phyloP scores from a whole-genome alignment of 2,888 invertebrate genomes.

The Epinotia demarniana region DNA sequence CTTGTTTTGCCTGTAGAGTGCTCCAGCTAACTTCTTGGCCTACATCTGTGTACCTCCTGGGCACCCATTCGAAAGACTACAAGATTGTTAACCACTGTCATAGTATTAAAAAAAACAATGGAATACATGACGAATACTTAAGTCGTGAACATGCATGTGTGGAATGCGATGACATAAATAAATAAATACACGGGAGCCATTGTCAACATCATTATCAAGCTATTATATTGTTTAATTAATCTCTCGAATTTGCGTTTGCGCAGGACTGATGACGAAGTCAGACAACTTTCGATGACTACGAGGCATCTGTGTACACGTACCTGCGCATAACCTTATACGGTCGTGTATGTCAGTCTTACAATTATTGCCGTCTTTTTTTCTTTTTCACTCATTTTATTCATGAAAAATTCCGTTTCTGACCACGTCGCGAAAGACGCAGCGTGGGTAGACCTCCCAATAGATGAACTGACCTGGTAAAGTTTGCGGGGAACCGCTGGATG shows the following conservation, averaged over 20 bases:
- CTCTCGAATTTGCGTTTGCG: neutral
- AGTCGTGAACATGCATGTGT: neutral
- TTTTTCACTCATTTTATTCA: no score
- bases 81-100: no score
- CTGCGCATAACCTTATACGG: slow-evolving; percentile 7
- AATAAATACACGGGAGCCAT: slow-evolving; percentile 15
- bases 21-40: no score
- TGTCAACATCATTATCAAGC: slow-evolving; percentile 26
- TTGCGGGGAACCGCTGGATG: no score
- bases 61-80: no score
- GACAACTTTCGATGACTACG: neutral
- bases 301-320: slow-evolving; percentile 8
- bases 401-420: no score
- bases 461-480: no score
- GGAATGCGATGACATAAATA: slow-evolving; percentile 23
- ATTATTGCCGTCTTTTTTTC: neutral
- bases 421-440: no score
- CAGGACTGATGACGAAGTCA: slow-evolving; percentile 5
- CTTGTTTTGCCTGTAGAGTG: no score
- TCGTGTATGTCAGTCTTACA: neutral
- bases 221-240: slow-evolving; percentile 31
- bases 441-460: no score
- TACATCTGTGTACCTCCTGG: no score
- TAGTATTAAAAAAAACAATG: neutral
- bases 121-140: slow-evolving; percentile 12